Conservation (phyloP, 1,140 invertebrate genomes). For the Diorhabda carinulata region DNA sequence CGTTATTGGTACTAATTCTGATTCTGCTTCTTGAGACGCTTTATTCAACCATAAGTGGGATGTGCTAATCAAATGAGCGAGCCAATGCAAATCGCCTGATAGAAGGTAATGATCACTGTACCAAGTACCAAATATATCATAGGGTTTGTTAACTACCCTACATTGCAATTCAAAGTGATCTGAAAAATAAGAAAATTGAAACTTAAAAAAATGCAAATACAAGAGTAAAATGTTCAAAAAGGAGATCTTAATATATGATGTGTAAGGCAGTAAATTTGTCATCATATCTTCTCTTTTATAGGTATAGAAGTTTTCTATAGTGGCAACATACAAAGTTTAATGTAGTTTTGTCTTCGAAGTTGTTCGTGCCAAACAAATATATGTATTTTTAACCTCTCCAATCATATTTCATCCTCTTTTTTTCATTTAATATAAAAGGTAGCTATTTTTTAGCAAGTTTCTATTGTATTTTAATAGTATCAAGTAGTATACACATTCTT, state of each 20-base stretch:
- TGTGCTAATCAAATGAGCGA: conserved; percentile 73
- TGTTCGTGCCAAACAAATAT: neutral
- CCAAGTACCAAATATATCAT: conserved; percentile 88
- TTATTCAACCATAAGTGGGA: conserved; percentile 83
- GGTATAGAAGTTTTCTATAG: no score
- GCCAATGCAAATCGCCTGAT: conserved; percentile 76
- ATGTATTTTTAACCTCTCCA: neutral
- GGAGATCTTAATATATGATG: no score
- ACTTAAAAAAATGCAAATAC: neutral
- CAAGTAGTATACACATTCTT: no score
- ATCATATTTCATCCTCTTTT: neutral
- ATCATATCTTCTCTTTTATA: no score
- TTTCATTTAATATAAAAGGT: no score
- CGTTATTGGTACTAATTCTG: conserved; percentile 77
- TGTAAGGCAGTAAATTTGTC: no score
- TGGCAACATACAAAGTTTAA: no score
- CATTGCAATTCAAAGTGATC: conserved; percentile 73
- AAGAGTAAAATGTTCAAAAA: no score
- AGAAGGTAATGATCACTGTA: conserved; percentile 79
- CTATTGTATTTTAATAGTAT: no score
- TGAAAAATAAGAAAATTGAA: conserved; percentile 31
- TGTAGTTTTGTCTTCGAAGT: neutral
- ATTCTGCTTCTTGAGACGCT: conserved; percentile 74
- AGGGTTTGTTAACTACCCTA: conserved; percentile 79
- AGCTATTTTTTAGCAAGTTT: no score